A percentile compares a stretch with the other conserved stretches of the same genome.
phyloP scores from a whole-genome alignment of 2,888 invertebrate genomes.

The Suillia variegata region DNA sequence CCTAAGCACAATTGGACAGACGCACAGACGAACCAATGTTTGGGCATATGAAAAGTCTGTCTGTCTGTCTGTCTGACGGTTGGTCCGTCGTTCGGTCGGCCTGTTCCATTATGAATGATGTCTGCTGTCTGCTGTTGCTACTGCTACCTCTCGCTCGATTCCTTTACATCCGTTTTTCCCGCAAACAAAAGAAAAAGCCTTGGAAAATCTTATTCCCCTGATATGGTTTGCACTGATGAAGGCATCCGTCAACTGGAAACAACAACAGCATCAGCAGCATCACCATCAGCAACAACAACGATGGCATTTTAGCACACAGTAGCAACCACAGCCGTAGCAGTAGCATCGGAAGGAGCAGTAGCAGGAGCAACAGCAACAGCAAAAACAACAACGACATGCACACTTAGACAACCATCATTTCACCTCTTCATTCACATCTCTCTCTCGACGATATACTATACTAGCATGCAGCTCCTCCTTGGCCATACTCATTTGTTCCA shows the following conservation, averaged over 20 bases:
- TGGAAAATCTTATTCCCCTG: neutral
- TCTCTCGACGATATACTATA: neutral
- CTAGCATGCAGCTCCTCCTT: neutral
- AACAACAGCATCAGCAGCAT: constrained; percentile 23
- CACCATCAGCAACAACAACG: constrained; percentile 46
- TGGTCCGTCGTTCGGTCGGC: neutral
- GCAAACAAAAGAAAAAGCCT: neutral
- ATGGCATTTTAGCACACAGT: constrained; percentile 29
- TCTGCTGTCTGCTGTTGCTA: neutral
- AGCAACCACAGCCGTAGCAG: constrained; percentile 7
- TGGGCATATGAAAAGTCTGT: no score
- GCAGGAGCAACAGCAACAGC: constrained; percentile 10
- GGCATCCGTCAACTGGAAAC: neutral
- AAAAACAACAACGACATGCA: constrained; percentile 20
- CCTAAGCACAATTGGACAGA: no score
- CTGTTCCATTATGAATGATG: neutral
- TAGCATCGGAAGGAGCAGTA: no score
- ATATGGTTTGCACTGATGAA: neutral
- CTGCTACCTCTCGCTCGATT: neutral
- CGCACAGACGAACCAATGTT: no score
- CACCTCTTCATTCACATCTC: neutral
- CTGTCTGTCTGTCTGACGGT: neutral
- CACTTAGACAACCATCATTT: neutral
- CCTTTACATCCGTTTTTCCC: neutral
- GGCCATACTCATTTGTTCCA: constrained; percentile 11